A percentile compares a stretch with the other conserved stretches of the same genome.
Conservation (phyloP, 1,140 invertebrate genomes). For the Nebria ingens region DNA sequence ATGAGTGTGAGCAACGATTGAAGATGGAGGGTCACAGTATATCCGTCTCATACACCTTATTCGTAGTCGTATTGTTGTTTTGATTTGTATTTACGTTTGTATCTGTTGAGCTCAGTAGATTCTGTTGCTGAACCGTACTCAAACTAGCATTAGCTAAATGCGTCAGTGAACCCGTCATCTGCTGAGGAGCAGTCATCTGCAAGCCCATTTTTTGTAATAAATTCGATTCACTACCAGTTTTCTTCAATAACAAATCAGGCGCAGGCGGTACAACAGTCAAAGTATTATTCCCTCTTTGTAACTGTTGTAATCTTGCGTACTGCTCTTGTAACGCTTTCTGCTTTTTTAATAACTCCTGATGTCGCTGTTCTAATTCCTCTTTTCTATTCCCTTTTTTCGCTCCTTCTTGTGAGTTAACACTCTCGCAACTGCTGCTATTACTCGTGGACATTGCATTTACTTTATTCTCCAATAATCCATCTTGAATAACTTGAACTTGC, state of each 20-base stretch:
- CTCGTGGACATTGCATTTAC: slow-evolving; percentile 36
- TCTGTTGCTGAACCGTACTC: slow-evolving; percentile 20
- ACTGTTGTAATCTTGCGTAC: slow-evolving; percentile 73
- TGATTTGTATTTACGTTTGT: slow-evolving; percentile 20
- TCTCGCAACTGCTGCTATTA: slow-evolving; percentile 61
- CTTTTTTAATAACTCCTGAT: slow-evolving; percentile 75
- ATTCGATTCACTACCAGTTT: slow-evolving; percentile 83
- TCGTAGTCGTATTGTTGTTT: slow-evolving; percentile 38
- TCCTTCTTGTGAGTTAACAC: slow-evolving; percentile 64
- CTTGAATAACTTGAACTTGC: slow-evolving; percentile 25
- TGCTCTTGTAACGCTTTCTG: slow-evolving; percentile 81
- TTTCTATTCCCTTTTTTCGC: slow-evolving; percentile 48
- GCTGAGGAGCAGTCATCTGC: slow-evolving; percentile 45
- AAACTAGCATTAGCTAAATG: slow-evolving; percentile 39
- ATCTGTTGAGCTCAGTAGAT: slow-evolving; percentile 14
- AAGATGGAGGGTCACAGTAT: slow-evolving; percentile 57
- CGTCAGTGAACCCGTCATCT: slow-evolving; percentile 51
- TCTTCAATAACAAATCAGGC: slow-evolving; percentile 59
- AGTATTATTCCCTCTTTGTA: slow-evolving; percentile 63
- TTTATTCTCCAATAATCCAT: slow-evolving; percentile 20
- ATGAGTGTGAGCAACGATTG: neutral
- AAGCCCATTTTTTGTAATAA: slow-evolving; percentile 74
- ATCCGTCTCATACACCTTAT: slow-evolving; percentile 78
- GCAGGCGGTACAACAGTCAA: slow-evolving; percentile 44
- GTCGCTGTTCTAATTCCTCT: slow-evolving; percentile 67